Conservation (phyloP, 1,140 invertebrate genomes). For the Oryctes rhinoceros region DNA sequence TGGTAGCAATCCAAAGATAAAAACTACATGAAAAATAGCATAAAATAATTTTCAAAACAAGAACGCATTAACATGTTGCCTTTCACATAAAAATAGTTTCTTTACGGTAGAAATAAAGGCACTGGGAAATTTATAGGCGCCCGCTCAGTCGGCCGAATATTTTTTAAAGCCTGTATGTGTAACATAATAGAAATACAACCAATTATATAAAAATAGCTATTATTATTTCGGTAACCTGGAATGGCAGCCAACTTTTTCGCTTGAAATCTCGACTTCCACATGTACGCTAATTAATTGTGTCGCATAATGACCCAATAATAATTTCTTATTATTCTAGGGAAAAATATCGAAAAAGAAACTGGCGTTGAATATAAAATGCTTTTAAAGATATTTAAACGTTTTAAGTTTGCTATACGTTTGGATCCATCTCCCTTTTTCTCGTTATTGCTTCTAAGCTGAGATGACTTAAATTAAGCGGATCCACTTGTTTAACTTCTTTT, state of each 20-base stretch:
- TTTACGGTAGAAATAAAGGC: conserved; percentile 27
- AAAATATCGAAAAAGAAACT: not conserved
- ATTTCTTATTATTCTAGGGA: not conserved
- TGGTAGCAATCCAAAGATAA: conserved; percentile 29
- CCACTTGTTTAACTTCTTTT: too few species aligned
- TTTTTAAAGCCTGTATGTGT: not conserved
- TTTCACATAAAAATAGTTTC: conserved; percentile 30
- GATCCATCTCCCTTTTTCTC: too few species aligned
- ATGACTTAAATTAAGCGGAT: too few species aligned
- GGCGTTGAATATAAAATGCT: not conserved
- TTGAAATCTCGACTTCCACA: not conserved
- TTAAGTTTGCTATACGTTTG: not conserved
- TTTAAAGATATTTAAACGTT: not conserved
- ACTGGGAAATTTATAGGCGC: conserved; percentile 8
- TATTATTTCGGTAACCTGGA: not conserved
- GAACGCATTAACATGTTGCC: conserved; percentile 4
- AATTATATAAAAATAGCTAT: conserved; percentile 33
- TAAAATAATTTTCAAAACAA: conserved; percentile 29
- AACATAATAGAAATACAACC: conserved; percentile 18
- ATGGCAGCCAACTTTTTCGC: conserved; percentile 7
- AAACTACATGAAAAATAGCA: conserved; percentile 32
- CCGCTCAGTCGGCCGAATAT: not conserved
- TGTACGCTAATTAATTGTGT: not conserved
- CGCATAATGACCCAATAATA: not conserved
- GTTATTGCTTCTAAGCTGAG: too few species aligned